Base-by-base conservation (phyloP, 92 coral and sea anemone species). In the Phenganax subtilis region DNA sequence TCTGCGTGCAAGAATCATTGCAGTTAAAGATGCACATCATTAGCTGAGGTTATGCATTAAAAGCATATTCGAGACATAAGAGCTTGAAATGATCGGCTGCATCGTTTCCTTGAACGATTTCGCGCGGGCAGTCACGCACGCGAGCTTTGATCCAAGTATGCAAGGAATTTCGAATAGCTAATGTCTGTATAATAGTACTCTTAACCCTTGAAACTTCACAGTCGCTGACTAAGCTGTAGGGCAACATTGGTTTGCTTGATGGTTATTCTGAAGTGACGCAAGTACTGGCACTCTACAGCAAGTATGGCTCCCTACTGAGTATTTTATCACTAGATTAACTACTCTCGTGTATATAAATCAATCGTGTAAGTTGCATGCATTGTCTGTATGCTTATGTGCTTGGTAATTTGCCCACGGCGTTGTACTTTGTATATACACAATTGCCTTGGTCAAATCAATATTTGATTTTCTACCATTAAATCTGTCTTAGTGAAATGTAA, bases 201-300 rank as follows among this genome's bases (percentile, higher is more conserved):
- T 79, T 60, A 64, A 79, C 61, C 71, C 81, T 76, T 59, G 83
- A 62, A 79, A 79, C 83, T 79, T 62, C 59, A 79, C 57, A 79
- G 56, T 76, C 69, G 37, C 25, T 17, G 72, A 28, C 60, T 79
- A 79, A 79, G 74, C 83, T 64, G 47, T 52, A 79, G 52, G 72
- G 65, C 59, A 79, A 79, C 74, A 79, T 79, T 68, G 69, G 28
- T 68, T 68, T 31, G 60, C 54, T 62, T 79, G 58, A 59, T 53
- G 73, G 73, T 68, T 68, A 55, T 79, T 65, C 12, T 62, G 56
- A 25, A 59, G 59, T 47, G 60, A 30, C 8, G 71, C 56, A 51
- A 15, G 17, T 62, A 28, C 56, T 65, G 64, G 44, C 82, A 77
- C 57, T 77, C 51, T 15, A 15, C 51, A 7, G 63, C 83, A 79